Conservation (phyloP, 2,888 invertebrate genomes). For the Junonia oenone region DNA sequence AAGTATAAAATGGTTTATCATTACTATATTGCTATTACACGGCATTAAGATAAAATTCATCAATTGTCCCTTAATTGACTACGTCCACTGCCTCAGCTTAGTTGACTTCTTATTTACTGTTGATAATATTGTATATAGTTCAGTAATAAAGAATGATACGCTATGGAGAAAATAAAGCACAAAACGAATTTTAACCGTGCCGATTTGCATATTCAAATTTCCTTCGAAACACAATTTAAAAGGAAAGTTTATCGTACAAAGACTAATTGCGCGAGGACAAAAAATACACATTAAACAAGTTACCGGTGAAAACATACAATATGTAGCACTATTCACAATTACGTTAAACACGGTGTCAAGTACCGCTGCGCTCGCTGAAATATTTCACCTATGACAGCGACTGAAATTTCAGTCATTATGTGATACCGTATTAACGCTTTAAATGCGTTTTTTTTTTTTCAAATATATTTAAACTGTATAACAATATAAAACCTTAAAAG, state of each 20-base stretch:
- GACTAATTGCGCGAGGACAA: neutral
- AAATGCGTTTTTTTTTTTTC: no score
- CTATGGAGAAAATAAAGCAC: neutral
- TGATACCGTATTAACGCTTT: conserved; percentile 2
- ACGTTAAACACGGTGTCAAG: conserved; percentile 20
- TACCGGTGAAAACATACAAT: conserved; percentile 7
- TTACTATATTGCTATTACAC: no score
- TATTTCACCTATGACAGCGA: conserved; percentile 14
- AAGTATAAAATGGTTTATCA: no score
- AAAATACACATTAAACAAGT: neutral
- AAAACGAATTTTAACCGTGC: neutral
- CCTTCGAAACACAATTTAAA: neutral
- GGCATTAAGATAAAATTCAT: no score
- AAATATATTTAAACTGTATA: neutral
- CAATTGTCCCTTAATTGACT: no score
- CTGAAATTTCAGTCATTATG: conserved; percentile 12
- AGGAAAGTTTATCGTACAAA: neutral
- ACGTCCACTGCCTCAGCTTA: no score
- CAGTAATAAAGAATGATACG: neutral
- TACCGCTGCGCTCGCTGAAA: conserved; percentile 18
- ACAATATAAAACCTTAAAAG: conserved; percentile 4
- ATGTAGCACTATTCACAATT: conserved; percentile 12
- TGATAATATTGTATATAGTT: no score
- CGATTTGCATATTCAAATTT: neutral
- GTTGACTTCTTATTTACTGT: no score